These are phyloP conservation scores for Brachyhypopomus gauderio DNA, from an alignment of 2,113 vertebrate genomes.

Conservation along the genomic window DNA sequence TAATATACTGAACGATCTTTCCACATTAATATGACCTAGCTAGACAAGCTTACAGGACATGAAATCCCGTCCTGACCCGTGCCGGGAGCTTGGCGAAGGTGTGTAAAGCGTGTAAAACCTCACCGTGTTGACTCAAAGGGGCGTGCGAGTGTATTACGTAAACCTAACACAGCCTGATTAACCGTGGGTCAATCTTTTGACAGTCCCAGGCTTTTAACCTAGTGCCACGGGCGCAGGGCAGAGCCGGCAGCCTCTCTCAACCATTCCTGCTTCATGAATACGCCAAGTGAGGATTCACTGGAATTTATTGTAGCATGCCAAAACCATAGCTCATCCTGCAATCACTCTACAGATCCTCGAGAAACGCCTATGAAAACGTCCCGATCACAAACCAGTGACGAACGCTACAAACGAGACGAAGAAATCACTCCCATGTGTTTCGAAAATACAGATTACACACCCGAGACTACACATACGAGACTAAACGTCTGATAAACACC, in stretches of 20 bases:
- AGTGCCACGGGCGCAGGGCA: background rate
- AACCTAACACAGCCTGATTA: conserved; percentile 20
- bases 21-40: too few species aligned
- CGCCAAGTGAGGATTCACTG: background rate
- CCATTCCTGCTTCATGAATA: conserved; percentile 9
- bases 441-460: background rate
- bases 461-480: background rate
- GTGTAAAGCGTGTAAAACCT: conserved; percentile 27
- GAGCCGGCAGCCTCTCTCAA: background rate
- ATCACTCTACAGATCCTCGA: background rate
- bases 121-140: conserved; percentile 38
- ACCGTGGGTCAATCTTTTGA: conserved; percentile 9
- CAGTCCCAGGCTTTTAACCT: background rate
- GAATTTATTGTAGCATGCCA: background rate
- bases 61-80: too few species aligned
- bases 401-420: background rate
- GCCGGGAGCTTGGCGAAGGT: conserved; percentile 6
- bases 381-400: background rate
- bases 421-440: background rate
- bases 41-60: too few species aligned
- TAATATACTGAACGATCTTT: too few species aligned
- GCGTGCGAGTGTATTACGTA: conserved; percentile 24
- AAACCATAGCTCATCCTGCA: background rate
- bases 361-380: background rate
- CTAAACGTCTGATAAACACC: background rate